Base-by-base conservation (phyloP, 1,140 invertebrate species). In the Leptonema lineaticorne region DNA sequence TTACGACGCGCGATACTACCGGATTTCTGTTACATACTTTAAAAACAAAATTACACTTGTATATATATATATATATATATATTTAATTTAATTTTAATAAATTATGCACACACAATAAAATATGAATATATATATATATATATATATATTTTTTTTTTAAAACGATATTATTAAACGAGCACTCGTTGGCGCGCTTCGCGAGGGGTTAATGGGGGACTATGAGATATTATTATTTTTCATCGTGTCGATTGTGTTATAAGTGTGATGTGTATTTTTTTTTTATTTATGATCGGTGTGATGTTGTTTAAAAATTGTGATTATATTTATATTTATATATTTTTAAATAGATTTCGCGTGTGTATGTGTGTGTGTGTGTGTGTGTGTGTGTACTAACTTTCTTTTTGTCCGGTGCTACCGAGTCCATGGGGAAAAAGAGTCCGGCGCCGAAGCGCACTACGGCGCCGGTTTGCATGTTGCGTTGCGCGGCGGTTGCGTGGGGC, bases 361-460 rank as follows among this genome's bases (percentile, higher is more conserved):
- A n/a, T n/a, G n/a, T n/a, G 30, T 33, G 30, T 3, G 37, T 9
- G 11, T 9, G 2, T 2, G 37, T 11, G 48, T 3, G 20, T 37
- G n/a, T 37, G 48, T 53, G 18, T 48, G 48, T 73, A 73, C 71
- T 73, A 73, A 73, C 71, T 73, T 73, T 73, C 71, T 73, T 73
- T 68, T 73, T 73, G 58, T 73, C 71, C 41, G 71, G 71, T 67
- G 71, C 71, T 65, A 73, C 68, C 57, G 71, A 70, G 63, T 73
- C 71, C 71, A 73, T 69, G 57, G 71, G 71, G 71, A 73, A 73
- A 73, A 73, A 73, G 65, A 73, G 69, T 59, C 71, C 71, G 56
- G 68, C 71, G 67, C 71, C 71, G 66, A 73, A 73, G 24, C 71
- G 48, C 68, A 73, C 71, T 45, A 73, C 71, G 58, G 71, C 68